A percentile compares a stretch with the other conserved stretches of the same genome.
These are phyloP conservation scores for Ardeotis arabs DNA, from an alignment of 2,113 vertebrate genomes.

Conservation along the genomic window DNA sequence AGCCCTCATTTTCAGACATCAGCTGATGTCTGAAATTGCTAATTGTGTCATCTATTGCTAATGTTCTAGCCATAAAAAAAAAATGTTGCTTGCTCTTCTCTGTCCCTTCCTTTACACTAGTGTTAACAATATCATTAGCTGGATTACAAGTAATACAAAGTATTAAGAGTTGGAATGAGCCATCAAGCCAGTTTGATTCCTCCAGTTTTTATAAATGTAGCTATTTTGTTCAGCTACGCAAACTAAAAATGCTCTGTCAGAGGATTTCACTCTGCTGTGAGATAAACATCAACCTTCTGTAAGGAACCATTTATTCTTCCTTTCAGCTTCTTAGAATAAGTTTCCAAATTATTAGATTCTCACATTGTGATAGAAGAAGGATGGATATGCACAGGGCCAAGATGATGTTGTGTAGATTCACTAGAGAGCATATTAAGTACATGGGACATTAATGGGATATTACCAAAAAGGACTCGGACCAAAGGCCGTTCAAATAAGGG, in stretches of 20 bases:
- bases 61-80: not conserved
- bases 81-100: not conserved
- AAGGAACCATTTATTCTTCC: not conserved
- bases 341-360: not conserved
- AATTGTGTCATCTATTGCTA: not conserved
- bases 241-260: not conserved
- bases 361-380: not conserved
- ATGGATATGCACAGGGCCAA: not conserved
- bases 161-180: not conserved
- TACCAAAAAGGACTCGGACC: not conserved
- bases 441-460: not conserved
- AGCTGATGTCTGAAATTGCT: not conserved
- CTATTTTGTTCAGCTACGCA: not conserved
- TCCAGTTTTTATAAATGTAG: not conserved
- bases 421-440: not conserved
- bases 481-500: conserved; percentile 29
- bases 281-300: not conserved
- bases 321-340: not conserved
- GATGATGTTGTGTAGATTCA: not conserved
- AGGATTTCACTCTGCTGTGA: not conserved
- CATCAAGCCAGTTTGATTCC: not conserved
- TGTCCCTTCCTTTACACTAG: not conserved
- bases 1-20: not conserved
- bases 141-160: not conserved
- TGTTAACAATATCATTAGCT: not conserved